phyloP scores from a whole-genome alignment of 1,140 invertebrate species.

The Scaptodrosophila lebanonensis region DNA sequence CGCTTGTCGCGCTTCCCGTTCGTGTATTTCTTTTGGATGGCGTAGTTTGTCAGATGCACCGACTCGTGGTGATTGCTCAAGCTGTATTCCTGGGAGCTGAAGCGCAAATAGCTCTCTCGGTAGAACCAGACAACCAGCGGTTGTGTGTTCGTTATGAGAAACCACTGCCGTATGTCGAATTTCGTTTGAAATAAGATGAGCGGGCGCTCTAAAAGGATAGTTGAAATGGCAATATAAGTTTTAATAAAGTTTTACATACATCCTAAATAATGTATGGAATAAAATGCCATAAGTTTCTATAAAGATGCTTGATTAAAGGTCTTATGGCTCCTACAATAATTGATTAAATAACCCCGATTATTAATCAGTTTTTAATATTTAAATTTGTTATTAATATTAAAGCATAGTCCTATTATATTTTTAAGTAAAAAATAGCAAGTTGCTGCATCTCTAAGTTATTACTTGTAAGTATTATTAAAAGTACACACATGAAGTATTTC shows the following conservation, averaged over 20 bases:
- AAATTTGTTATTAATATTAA: no score
- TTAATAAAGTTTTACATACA: not conserved
- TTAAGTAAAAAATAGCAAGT: no score
- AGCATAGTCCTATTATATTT: no score
- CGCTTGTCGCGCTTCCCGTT: constrained; percentile 86
- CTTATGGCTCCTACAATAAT: no score
- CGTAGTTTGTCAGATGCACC: constrained; percentile 95
- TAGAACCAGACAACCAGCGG: constrained; percentile 91
- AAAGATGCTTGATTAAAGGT: no score
- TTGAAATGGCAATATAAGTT: not conserved
- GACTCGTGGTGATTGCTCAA: constrained; percentile 94
- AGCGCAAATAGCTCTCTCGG: constrained; percentile 90
- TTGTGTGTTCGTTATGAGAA: constrained; percentile 84
- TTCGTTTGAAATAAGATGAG: constrained; percentile 93
- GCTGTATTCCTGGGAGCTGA: constrained; percentile 94
- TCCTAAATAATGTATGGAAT: no score
- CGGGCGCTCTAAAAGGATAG: constrained; percentile 83
- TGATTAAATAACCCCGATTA: no score
- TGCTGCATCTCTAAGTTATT: no score
- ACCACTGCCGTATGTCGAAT: constrained; percentile 96
- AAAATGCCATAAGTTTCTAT: no score
- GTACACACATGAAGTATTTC: no score
- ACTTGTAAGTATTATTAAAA: no score
- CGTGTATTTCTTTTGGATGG: constrained; percentile 93
- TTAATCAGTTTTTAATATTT: no score